Conservation (phyloP, 2,797 vertebrate species). For the Erpetoichthys calabaricus region DNA sequence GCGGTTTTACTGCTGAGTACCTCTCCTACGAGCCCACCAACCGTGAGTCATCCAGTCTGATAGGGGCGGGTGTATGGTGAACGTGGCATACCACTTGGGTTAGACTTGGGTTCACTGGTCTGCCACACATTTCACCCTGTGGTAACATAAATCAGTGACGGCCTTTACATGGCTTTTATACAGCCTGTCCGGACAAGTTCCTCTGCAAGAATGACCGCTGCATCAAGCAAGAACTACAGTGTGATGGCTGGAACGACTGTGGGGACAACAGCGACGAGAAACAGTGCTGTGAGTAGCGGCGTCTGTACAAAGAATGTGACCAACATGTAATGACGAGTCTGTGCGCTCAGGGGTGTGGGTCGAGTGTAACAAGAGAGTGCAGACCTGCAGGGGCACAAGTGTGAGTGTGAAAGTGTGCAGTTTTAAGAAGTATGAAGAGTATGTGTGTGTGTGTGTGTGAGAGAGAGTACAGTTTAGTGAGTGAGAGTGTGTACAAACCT, state of each 20-base stretch:
- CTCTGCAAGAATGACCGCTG: conserved; percentile 62
- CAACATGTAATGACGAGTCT: too few species aligned
- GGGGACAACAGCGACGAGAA: conserved; percentile 70
- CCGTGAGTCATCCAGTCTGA: conserved; percentile 57
- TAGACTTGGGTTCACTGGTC: neutral
- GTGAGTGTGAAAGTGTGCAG: neutral
- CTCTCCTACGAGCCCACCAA: conserved; percentile 56
- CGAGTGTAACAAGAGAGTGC: neutral
- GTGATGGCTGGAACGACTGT: conserved; percentile 89
- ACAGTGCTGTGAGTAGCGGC: conserved; percentile 55
- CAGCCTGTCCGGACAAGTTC: conserved; percentile 75
- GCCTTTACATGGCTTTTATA: fast-evolving
- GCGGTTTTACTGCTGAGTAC: conserved; percentile 62
- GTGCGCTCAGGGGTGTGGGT: neutral
- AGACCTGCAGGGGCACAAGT: too few species aligned
- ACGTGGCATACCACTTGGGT: neutral
- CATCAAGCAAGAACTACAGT: conserved; percentile 38
- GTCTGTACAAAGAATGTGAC: fast-evolving
- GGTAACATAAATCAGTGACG: neutral
- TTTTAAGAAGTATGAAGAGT: too few species aligned
- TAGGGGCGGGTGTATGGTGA: too few species aligned
- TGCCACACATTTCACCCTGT: too few species aligned
- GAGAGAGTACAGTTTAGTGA: too few species aligned
- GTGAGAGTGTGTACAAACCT: too few species aligned
- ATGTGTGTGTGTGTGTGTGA: too few species aligned